Conservation (phyloP, 2,113 vertebrate species). For the Lathamus discolor region DNA sequence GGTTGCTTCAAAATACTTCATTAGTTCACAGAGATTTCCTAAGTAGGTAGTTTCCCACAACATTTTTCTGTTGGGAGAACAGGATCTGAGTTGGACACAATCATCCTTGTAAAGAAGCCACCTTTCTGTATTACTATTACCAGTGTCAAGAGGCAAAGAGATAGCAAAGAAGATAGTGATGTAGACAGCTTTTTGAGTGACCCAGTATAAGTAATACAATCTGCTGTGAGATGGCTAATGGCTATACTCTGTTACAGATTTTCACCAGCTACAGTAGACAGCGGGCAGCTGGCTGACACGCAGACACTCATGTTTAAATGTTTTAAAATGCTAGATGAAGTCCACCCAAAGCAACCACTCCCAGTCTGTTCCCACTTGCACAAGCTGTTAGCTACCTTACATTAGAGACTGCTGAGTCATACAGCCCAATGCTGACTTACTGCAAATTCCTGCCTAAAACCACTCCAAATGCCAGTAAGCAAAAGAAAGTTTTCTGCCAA, state of each 20-base stretch:
- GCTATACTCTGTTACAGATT: background rate
- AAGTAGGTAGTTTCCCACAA: background rate
- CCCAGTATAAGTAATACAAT: background rate
- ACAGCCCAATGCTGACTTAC: background rate
- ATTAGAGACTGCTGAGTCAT: background rate
- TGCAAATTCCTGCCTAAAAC: background rate
- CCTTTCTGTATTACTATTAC: background rate
- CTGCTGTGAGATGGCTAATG: background rate
- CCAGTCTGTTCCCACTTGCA: background rate
- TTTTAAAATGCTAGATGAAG: slow-evolving; percentile 38
- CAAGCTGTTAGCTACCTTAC: slow-evolving; percentile 25
- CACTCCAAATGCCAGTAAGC: background rate
- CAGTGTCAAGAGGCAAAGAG: background rate
- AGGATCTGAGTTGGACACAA: background rate
- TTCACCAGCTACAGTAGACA: background rate
- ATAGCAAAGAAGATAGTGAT: too few species aligned
- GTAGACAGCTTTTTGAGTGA: background rate
- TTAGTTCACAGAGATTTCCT: background rate
- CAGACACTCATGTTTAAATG: background rate
- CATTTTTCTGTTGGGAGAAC: background rate
- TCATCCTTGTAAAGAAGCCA: background rate
- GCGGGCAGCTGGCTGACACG: background rate
- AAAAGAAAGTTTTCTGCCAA: background rate
- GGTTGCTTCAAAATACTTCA: background rate
- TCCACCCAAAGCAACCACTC: slow-evolving; percentile 5